Base-by-base conservation (phyloP, 2,797 vertebrate species). In the Poecilia wingei region DNA sequence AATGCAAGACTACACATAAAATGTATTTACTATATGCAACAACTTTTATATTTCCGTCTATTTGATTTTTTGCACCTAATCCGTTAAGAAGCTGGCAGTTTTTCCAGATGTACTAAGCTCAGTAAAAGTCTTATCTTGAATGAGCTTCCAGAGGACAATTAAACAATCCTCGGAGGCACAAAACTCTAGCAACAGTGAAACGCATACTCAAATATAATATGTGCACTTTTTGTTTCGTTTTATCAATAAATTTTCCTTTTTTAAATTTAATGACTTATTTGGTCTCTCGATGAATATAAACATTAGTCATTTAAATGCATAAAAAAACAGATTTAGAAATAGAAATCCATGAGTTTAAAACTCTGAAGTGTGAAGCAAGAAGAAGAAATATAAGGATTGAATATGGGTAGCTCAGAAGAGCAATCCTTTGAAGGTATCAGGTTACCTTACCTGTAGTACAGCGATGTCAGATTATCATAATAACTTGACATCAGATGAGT, bases 311-410 rank as follows among this genome's bases (percentile, higher is more conserved):
- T 6, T 61, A 4, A 18, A 33, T 61, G 28, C 14, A 20, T 64
- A 20, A 36, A 36, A 31, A 33, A 64, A 7, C 31, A 9, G 59
- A 9, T 5, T 36, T 64, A 36, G 59, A 64, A 64, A 20, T 20
- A 33, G 6, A 20, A 36, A 18, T 18, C 16, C 28, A 36, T 64
- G 6, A 20, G 31, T 64, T 64, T 8, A 43, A 78, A 70, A 71
- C 47, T 81, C 45, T 84, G 64, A 57, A 5, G 6, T 64, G 31
- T 14, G 59, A 61, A 16, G 53, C 51, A 87, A 86, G 4, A 69
- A 53, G 18, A 9, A 43, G 45, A 12, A 20, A 77, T 10, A 8
- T 28, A 43, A 8, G 22, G 22, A 69, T 69, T n/a, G 5, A 41
- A 36, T 12, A 25, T 39, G 20, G 36, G 7, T 10, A 22, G 3